These are phyloP conservation scores for Macroglossus sobrinus DNA, from an alignment of 2,113 vertebrate genomes.

Conservation along the genomic window DNA sequence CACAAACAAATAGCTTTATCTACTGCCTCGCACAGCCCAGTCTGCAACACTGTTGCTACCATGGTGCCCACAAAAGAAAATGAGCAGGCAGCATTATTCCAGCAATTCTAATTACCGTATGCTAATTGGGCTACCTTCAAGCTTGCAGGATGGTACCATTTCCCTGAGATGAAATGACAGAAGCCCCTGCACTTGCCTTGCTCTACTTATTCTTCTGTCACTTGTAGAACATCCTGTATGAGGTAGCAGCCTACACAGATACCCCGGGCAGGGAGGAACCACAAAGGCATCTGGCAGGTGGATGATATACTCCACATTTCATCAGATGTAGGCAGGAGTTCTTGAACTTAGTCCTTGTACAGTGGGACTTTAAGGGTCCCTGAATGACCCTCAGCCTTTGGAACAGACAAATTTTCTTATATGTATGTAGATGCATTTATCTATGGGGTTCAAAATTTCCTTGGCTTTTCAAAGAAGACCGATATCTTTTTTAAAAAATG, in stretches of 20 bases:
- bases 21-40: not conserved
- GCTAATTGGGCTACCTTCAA: slow-evolving; percentile 75
- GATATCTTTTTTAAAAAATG: not conserved
- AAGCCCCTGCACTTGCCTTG: slow-evolving; percentile 72
- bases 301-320: not conserved
- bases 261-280: not conserved
- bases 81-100: slow-evolving; percentile 34
- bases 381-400: not conserved
- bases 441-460: not conserved
- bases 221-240: slow-evolving; percentile 47
- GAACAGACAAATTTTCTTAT: not conserved
- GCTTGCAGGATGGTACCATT: not conserved
- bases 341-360: not conserved
- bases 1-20: not conserved
- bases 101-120: slow-evolving; percentile 70
- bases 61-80: slow-evolving; percentile 49
- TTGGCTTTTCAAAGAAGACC: slow-evolving; percentile 4
- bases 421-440: not conserved
- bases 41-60: not conserved
- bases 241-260: slow-evolving; percentile 41
- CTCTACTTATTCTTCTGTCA: slow-evolving; percentile 53
- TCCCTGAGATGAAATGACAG: slow-evolving; percentile 72
- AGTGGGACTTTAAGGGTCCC: not conserved
- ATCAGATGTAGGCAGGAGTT: not conserved
- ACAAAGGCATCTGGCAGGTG: fast-evolving